phyloP scores from a whole-genome alignment of 2,113 vertebrate species.

The Raja brachyura region DNA sequence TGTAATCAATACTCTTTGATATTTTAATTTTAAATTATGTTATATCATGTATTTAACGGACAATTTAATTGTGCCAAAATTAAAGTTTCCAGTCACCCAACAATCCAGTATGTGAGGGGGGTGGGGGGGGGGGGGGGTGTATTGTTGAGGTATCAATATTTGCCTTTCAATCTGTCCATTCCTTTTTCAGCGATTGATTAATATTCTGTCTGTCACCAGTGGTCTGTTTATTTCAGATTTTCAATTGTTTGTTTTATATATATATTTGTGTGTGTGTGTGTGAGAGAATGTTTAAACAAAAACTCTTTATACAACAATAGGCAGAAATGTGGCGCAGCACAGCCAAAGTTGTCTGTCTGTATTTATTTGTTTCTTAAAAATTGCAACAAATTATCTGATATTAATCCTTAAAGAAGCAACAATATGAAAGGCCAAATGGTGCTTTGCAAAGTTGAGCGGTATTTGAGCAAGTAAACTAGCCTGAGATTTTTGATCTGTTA shows the following conservation, averaged over 20 bases:
- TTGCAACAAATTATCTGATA: neutral
- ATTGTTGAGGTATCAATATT: neutral
- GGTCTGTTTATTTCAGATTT: neutral
- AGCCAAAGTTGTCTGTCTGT: neutral
- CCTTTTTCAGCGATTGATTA: neutral
- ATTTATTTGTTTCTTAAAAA: neutral
- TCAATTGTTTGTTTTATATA: neutral
- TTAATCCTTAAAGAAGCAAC: neutral
- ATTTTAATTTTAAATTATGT: neutral
- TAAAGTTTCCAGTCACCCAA: neutral
- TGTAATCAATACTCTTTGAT: neutral
- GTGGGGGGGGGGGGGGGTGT: too few species aligned
- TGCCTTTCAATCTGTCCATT: neutral
- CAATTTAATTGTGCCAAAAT: slow-evolving; percentile 2
- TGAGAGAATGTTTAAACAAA: neutral
- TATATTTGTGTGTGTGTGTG: too few species aligned
- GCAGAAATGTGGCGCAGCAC: neutral
- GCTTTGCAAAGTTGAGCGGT: neutral
- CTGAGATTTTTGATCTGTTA: neutral
- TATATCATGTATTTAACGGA: neutral
- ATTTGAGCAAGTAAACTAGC: neutral
- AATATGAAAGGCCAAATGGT: neutral
- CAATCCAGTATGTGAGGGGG: neutral
- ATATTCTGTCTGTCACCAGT: neutral
- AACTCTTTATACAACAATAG: neutral